Percentiles rank a stretch among this genome's conserved stretches.
Conservation (phyloP, 2,113 vertebrate genomes). For the Coptodon rendalli region DNA sequence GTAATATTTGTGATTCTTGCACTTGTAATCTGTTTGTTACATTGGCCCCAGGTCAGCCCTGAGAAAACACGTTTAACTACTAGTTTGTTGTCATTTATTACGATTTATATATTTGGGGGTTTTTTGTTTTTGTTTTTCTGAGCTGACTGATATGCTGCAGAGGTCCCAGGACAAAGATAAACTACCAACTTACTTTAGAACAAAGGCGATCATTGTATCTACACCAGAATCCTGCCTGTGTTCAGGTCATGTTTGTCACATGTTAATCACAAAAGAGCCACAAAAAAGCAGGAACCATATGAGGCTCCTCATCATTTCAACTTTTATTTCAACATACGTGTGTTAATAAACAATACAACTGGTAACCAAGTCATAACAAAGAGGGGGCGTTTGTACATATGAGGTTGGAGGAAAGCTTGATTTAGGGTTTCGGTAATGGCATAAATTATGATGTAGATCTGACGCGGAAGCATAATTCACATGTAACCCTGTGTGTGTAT, state of each 20-base stretch:
- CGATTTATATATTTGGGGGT: fast-evolving
- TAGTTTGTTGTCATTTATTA: background rate
- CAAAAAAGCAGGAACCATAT: background rate
- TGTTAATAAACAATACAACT: background rate
- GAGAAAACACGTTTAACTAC: background rate
- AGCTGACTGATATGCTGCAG: background rate
- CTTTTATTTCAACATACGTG: background rate
- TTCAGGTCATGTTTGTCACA: background rate
- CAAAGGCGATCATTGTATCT: background rate
- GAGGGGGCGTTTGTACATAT: background rate
- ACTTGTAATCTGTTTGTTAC: background rate
- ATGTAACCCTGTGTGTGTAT: background rate
- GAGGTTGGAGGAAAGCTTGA: background rate
- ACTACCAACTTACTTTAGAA: background rate
- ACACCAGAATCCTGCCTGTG: background rate
- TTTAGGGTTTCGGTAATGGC: background rate
- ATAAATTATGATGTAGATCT: background rate
- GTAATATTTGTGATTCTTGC: constrained; percentile 35
- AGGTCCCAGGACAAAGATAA: background rate
- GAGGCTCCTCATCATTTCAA: background rate
- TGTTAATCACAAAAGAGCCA: background rate
- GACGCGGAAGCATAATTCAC: background rate
- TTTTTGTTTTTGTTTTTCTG: background rate
- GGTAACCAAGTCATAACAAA: background rate
- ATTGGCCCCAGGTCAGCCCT: too few species aligned